These are phyloP conservation scores for Blastomussa wellsi DNA, from an alignment of 92 coral and sea anemone species.

Conservation along the genomic window DNA sequence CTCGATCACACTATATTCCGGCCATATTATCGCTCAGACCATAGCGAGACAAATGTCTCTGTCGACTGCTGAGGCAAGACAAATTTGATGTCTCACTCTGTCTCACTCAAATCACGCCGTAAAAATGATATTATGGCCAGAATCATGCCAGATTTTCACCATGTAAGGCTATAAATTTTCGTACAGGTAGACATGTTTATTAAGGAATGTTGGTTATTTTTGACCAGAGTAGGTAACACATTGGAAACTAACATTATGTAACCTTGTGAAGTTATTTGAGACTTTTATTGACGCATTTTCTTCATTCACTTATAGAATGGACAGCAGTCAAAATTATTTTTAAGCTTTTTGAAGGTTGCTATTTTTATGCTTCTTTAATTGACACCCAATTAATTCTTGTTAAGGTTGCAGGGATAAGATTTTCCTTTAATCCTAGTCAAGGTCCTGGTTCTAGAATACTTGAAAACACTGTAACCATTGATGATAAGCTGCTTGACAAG, in stretches of 20 bases:
- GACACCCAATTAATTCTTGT: not conserved
- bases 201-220: not conserved
- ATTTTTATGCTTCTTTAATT: not conserved
- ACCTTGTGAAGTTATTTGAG: not conserved
- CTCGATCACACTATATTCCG: no score
- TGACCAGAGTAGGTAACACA: not conserved
- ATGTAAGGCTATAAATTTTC: no score
- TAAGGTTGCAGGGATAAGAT: slow-evolving; percentile 92
- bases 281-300: not conserved
- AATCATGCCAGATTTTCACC: no score
- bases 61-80: no score
- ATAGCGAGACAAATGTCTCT: no score
- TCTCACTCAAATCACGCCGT: no score
- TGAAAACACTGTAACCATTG: slow-evolving; percentile 66
- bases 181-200: not conserved
- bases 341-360: not conserved
- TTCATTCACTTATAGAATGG: not conserved
- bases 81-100: no score
- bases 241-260: not conserved
- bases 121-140: no score
- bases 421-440: slow-evolving; percentile 79
- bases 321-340: not conserved
- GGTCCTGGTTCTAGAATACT: slow-evolving; percentile 78
- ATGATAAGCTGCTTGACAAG: slow-evolving; percentile 51
- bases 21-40: no score